Percentiles rank a stretch among this genome's conserved stretches.
Conservation (phyloP, 2,113 vertebrate species). For the Ramphastos sulfuratus region DNA sequence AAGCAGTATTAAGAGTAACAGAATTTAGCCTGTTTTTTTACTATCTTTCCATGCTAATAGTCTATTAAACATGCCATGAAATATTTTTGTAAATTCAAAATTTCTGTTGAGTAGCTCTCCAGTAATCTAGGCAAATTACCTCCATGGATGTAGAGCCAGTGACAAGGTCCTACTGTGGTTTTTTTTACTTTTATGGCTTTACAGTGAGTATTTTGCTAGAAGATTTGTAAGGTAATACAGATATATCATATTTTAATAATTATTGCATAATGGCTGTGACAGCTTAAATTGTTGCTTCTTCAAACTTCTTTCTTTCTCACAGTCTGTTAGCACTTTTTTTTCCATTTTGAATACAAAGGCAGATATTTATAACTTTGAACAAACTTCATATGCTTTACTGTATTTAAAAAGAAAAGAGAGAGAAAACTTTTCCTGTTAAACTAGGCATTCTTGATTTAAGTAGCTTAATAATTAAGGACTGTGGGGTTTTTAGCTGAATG, state of each 20-base stretch:
- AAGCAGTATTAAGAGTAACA: not conserved
- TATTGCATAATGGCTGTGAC: rapidly evolving
- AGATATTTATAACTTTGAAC: not conserved
- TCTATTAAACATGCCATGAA: not conserved
- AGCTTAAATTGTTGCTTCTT: not conserved
- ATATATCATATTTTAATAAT: not conserved
- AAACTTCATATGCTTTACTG: not conserved
- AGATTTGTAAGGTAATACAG: not conserved
- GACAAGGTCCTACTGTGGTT: not conserved
- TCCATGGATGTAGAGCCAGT: rapidly evolving
- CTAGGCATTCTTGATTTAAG: not conserved
- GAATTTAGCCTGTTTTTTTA: not conserved
- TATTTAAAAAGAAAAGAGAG: not conserved
- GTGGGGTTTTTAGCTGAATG: not conserved
- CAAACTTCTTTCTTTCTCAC: not conserved
- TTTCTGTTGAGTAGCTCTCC: not conserved
- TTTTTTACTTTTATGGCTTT: not conserved
- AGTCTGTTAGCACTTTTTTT: not conserved
- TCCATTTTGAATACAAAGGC: not conserved
- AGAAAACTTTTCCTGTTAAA: not conserved
- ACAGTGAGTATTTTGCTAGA: not conserved
- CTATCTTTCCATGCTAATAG: not conserved
- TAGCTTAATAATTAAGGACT: not conserved
- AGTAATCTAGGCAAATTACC: not conserved
- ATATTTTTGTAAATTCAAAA: not conserved